Conservation (phyloP, 1,140 invertebrate species). For the Anastrepha obliqua region DNA sequence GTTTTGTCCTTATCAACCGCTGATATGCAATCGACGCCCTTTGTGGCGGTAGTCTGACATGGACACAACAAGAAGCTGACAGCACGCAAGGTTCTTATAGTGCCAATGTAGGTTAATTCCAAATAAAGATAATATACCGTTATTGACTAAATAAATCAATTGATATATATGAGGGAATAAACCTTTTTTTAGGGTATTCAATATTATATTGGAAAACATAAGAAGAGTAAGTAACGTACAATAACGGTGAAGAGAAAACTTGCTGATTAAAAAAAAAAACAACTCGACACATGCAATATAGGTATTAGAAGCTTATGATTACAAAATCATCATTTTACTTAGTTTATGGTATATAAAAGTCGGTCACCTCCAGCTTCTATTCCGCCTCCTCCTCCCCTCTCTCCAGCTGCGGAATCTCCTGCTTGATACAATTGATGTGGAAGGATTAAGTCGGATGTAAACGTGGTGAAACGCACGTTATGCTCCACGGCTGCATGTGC, state of each 20-base stretch:
- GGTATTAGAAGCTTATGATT: not conserved
- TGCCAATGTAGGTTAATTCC: too few species aligned
- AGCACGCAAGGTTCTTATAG: too few species aligned
- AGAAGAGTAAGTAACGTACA: too few species aligned
- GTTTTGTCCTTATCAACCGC: too few species aligned
- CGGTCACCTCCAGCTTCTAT: conserved; percentile 4
- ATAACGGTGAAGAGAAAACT: not conserved
- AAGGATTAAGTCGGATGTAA: not conserved
- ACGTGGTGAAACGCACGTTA: conserved; percentile 83
- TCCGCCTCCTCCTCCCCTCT: not conserved
- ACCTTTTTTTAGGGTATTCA: too few species aligned
- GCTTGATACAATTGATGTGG: not conserved
- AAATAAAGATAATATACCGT: too few species aligned
- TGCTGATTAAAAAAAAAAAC: not conserved
- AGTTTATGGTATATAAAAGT: not conserved
- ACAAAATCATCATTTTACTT: not conserved
- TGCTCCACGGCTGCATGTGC: conserved; percentile 83
- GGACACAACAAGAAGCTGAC: too few species aligned
- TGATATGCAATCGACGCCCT: too few species aligned
- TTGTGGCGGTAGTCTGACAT: too few species aligned
- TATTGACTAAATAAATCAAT: too few species aligned
- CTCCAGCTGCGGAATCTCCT: not conserved
- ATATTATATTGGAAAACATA: too few species aligned
- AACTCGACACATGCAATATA: not conserved
- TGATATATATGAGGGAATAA: too few species aligned